Percentiles rank a stretch among this genome's conserved stretches.
Evolutionary conservation across 2,888 invertebrate species (phyloP).

Genomic region (Himalopsyche japonica): DNA sequence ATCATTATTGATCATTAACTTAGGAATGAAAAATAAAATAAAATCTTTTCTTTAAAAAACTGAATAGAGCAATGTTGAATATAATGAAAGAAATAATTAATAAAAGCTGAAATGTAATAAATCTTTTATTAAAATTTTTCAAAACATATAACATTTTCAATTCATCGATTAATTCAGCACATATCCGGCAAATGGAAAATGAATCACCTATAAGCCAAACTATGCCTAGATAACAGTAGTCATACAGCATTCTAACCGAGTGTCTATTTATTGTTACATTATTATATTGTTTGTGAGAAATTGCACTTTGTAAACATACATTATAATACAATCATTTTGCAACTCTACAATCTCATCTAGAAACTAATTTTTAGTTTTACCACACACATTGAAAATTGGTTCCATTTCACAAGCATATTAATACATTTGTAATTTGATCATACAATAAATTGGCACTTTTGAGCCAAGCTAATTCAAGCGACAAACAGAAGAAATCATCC

Average conservation of each 20-base stretch:
- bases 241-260: not conserved
- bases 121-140: slow-evolving; percentile 2
- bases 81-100: not conserved
- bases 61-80: not conserved
- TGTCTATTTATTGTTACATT: not conserved
- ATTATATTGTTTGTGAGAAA: not conserved
- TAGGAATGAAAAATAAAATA: not conserved
- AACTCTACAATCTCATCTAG: not conserved
- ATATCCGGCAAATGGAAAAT: not conserved
- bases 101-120: not conserved
- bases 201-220: not conserved
- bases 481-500: not conserved
- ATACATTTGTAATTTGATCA: not conserved
- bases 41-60: not conserved
- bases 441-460: not conserved
- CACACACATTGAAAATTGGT: not conserved
- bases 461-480: not conserved
- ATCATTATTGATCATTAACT: no score
- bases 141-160: slow-evolving; percentile 5
- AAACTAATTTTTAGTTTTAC: not conserved
- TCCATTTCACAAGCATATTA: not conserved
- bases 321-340: not conserved
- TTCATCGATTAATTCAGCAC: not conserved
- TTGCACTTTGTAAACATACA: not conserved
- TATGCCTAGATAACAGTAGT: slow-evolving; percentile 2